Base-by-base conservation (phyloP, 2,797 vertebrate species). In the Meriones psammophilus region DNA sequence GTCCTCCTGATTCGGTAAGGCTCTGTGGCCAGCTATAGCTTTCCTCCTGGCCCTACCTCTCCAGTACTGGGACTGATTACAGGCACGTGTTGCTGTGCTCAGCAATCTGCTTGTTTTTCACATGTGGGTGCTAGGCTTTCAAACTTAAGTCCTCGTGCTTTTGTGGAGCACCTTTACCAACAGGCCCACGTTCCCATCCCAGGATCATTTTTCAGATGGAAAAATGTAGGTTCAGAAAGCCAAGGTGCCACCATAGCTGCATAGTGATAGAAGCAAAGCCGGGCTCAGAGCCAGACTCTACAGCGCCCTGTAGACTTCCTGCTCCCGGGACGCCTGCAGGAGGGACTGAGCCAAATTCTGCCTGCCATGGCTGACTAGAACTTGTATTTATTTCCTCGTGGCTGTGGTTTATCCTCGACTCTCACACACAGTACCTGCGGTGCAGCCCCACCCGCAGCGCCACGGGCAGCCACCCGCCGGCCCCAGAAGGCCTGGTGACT, bases 401-500 rank as follows among this genome's bases (percentile, higher is more conserved):
- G 50, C 79, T 58, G 2, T 39, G 71, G 93, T 73, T 80, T 89
- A 42, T 15, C 28, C 26, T 56, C 26, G 50, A 54, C 81, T 88
- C 80, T 71, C 5, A 58, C 7, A 60, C 54, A n/a, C 78, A 92
- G 71, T 74, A 97, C 91, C 87, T 91, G 83, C 42, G 86, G 33
- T 28, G 36, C 60, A 79, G 66, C 64, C 12, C 20, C 39, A n/a
- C 64, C 80, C 81, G 69, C 60, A 54, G 89, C 89, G 64, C 74
- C 60, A 33, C 0, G 14, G 56, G 78, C 50, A 36, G 88, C 96
- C 95, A 39, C 81, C 78, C 77, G 68, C 28, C 0, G 5, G 76
- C 56, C 95, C 71, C 94, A 89, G 60, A 68, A 69, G 85, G 84
- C 81, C 92, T 81, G 3, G 22, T 89, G 88, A 93, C 64, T 94